Conservation (phyloP, 2,888 invertebrate genomes). For the Saturnia pavonia region DNA sequence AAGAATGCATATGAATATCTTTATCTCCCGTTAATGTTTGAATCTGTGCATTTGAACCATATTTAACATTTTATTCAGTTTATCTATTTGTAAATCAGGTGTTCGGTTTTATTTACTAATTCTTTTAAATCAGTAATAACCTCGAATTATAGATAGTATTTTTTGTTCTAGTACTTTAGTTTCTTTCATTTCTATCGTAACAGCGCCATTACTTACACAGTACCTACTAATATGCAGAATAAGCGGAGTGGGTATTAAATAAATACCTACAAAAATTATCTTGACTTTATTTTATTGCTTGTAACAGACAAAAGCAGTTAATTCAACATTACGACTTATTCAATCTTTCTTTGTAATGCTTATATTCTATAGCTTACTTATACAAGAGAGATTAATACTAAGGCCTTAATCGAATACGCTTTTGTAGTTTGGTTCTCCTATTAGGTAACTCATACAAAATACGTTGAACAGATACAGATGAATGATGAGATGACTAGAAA, state of each 20-base stretch:
- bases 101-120: not conserved
- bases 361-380: not conserved
- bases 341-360: not conserved
- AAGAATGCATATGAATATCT: slow-evolving; percentile 8
- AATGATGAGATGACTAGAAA: too few relatives aligned
- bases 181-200: not conserved
- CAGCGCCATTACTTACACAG: too few relatives aligned
- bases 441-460: too few relatives aligned
- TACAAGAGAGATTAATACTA: too few relatives aligned
- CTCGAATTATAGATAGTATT: not conserved
- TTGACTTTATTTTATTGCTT: not conserved
- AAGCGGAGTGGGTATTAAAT: not conserved
- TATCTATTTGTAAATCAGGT: not conserved
- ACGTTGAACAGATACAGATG: too few relatives aligned
- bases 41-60: not conserved
- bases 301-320: not conserved
- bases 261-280: not conserved
- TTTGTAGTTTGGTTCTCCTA: too few relatives aligned
- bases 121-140: not conserved
- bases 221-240: not conserved
- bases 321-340: not conserved
- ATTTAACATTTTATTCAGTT: not conserved
- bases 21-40: not conserved
- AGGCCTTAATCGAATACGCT: too few relatives aligned
- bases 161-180: not conserved